Conservation (phyloP, 2,113 vertebrate species). For the Pachyramphus minor region DNA sequence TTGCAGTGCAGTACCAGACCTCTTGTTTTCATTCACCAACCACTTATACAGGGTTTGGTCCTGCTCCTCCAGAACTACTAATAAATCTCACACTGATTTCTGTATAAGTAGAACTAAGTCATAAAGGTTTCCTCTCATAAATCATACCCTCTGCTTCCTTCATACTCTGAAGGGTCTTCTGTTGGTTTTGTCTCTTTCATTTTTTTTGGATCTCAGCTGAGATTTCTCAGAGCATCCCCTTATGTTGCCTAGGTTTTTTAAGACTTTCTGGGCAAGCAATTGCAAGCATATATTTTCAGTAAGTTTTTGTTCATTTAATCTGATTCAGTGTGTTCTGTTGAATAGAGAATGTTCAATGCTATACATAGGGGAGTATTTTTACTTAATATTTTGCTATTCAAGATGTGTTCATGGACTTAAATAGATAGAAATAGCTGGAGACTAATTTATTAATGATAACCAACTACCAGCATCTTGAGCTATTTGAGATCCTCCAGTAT, state of each 20-base stretch:
- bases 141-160: neutral
- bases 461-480: neutral
- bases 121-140: neutral
- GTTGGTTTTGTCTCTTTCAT: neutral
- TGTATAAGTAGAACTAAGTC: neutral
- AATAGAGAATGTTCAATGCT: neutral
- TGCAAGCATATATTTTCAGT: neutral
- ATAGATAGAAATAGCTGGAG: neutral
- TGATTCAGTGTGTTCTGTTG: neutral
- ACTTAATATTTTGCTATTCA: neutral
- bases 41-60: neutral
- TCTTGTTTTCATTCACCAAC: neutral
- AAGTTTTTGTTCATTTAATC: neutral
- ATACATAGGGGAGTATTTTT: neutral
- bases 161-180: neutral
- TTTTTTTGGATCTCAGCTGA: neutral
- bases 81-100: neutral
- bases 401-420: neutral
- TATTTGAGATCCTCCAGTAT: neutral
- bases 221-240: neutral
- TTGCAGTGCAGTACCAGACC: neutral
- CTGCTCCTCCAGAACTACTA: neutral
- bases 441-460: neutral
- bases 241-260: neutral
- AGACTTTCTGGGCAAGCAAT: neutral